Evolutionary conservation across 2,797 vertebrate genomes (phyloP), one percentile per base, ranked within the genome.

Genomic region (Syngnathus acus): DNA sequence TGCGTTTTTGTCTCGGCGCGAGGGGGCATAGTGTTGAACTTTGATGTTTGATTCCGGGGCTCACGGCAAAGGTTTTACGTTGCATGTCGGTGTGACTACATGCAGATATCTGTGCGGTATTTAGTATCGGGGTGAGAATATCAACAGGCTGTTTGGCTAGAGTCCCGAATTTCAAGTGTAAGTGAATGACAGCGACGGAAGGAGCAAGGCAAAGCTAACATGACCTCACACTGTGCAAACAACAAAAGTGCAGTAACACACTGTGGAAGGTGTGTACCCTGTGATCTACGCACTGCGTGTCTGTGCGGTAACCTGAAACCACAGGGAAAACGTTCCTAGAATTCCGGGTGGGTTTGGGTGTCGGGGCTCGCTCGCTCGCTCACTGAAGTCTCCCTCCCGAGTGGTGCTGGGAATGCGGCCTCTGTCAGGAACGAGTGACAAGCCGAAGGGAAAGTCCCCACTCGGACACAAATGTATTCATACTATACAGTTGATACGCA

Each of bases 281-380:
- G 73, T 84, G 80, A 83, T 82, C 76, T 81, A 74, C 71, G 71
- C 77, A 76, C 68, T 61, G 72, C 71, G 81, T 82, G 81, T 79
- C 71, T 74, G 70, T 80, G 77, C 48, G 85, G 88, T 87, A 89
- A 90, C 84, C 84, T 87, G 86, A 90, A 81, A 87, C 86, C 87
- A 76, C 80, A 82, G 77, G 84, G 86, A 90, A 89, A 90, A 86
- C 83, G 86, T 89, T 90, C 88, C 78, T 84, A 75, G 80, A 84
- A 90, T 90, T 90, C 87, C 86, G 80, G 76, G 84, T 88, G 84
- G 86, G 88, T 87, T 87, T 86, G 86, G 42, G 84, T 86, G 84
- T 84, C 84, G 67, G 81, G 81, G 81, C 77, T 84, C 59, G 45
- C 84, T 83, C 69, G 81, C 77, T 84, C 59, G 45, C 83, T 83